Evolutionary conservation across 2,888 invertebrate species (phyloP).

Genomic region (Nasonovia ribisnigri): DNA sequence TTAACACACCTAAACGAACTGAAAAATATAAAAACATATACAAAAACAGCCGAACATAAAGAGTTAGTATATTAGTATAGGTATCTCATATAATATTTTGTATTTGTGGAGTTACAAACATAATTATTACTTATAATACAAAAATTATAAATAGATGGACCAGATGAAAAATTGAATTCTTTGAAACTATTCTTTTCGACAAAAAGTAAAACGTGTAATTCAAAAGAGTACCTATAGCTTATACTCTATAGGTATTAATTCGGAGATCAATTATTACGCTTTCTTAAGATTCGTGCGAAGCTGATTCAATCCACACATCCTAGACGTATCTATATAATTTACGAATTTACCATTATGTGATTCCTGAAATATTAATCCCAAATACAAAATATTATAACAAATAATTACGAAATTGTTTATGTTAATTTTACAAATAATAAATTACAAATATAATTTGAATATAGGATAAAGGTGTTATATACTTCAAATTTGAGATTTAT

Average conservation of each 20-base stretch:
- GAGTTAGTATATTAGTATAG: neutral
- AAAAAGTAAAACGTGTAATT: slow-evolving; percentile 21
- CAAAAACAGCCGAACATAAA: neutral
- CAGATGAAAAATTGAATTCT: neutral
- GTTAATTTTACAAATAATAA: neutral
- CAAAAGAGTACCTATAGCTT: neutral
- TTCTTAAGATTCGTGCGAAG: slow-evolving; percentile 31
- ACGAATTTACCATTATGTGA: neutral
- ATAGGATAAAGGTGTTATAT: neutral
- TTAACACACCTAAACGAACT: neutral
- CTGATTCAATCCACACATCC: neutral
- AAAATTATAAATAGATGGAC: neutral
- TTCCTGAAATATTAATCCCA: neutral
- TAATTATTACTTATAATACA: no score
- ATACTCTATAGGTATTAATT: neutral
- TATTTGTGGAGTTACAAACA: neutral
- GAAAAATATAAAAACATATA: slow-evolving; percentile 1
- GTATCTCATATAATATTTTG: neutral
- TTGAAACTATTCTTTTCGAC: neutral
- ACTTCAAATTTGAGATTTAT: neutral
- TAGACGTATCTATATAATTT: neutral
- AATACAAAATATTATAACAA: neutral
- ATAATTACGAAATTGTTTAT: neutral
- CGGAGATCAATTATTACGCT: slow-evolving; percentile 41
- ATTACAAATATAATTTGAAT: neutral